These are phyloP conservation scores for Lithophane semibrunnea DNA, from an alignment of 2,888 invertebrate species.

Conservation along the genomic window DNA sequence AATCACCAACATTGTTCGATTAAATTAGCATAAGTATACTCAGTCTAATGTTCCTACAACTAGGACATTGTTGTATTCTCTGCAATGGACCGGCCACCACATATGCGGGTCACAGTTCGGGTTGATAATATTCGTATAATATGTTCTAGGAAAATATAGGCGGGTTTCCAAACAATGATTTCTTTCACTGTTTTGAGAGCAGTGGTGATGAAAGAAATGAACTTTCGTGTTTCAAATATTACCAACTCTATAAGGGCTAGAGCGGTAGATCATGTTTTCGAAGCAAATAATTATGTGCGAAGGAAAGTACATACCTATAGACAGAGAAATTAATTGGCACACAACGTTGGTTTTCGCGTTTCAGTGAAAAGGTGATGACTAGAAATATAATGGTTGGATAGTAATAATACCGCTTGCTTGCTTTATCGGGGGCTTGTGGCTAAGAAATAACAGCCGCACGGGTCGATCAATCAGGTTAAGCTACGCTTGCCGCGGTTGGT, in stretches of 20 bases:
- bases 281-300: not conserved
- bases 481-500: too few species aligned
- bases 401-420: too few species aligned
- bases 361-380: too few species aligned
- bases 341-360: too few species aligned
- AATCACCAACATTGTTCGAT: not conserved
- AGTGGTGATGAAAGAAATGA: not conserved
- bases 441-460: too few species aligned
- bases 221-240: not conserved
- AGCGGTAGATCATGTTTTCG: not conserved
- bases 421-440: too few species aligned
- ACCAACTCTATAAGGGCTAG: not conserved
- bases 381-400: too few species aligned
- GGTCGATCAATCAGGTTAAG: too few species aligned
- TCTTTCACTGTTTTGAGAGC: too few species aligned
- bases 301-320: not conserved
- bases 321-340: not conserved
- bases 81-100: not conserved
- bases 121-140: not conserved
- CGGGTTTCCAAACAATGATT: not conserved
- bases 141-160: not conserved
- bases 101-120: too few species aligned
- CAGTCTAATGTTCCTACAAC: not conserved
- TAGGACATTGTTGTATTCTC: not conserved
- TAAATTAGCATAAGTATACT: not conserved